These are phyloP conservation scores for Hypsibius dujardini DNA, from an alignment of 1,140 invertebrate species.

Conservation along the genomic window DNA sequence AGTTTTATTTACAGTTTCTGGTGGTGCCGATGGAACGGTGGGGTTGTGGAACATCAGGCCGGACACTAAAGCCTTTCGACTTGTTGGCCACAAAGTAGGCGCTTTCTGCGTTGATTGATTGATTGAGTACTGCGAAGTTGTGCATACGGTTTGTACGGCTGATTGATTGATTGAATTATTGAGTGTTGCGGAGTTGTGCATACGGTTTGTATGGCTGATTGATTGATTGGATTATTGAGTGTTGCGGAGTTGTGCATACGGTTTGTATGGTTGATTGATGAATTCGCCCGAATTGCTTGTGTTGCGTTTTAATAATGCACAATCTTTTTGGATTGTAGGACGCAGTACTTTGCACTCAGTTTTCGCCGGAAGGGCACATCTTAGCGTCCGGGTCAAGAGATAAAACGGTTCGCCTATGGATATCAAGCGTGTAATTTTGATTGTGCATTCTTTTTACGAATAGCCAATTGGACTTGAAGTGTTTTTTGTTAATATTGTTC, in stretches of 20 bases:
- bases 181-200: not conserved
- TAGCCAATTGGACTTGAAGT: not conserved
- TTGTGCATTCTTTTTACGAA: not conserved
- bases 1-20: not conserved
- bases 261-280: not conserved
- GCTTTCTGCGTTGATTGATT: too few species aligned
- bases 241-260: not conserved
- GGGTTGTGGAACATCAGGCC: conserved; percentile 10
- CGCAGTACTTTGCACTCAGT: not conserved
- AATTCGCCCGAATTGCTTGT: not conserved
- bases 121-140: not conserved
- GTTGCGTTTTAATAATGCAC: not conserved
- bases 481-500: not conserved
- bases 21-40: not conserved
- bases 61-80: not conserved
- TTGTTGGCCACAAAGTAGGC: not conserved
- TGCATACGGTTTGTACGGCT: not conserved
- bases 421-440: not conserved
- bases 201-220: not conserved
- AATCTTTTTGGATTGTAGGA: conserved; percentile 13
- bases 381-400: conserved; percentile 19
- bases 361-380: conserved; percentile 7
- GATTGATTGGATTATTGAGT: not conserved
- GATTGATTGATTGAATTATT: not conserved
- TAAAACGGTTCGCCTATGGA: conserved; percentile 18